Conservation (phyloP, 2,113 vertebrate genomes). For the Empidonax alnorum region DNA sequence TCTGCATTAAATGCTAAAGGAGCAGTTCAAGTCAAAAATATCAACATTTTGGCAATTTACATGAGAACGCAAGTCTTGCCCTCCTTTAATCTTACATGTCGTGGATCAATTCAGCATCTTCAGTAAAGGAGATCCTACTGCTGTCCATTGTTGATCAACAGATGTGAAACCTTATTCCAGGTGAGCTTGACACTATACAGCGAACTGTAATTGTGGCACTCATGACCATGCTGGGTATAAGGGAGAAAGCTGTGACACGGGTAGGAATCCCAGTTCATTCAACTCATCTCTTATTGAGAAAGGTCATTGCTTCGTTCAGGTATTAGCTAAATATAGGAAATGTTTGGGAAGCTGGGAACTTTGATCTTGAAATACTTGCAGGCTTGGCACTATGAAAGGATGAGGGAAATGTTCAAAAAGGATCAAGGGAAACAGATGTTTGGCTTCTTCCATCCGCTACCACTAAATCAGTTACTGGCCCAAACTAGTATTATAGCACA, state of each 20-base stretch:
- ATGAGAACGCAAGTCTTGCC: neutral
- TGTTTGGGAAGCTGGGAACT: slow-evolving; percentile 7
- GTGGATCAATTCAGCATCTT: neutral
- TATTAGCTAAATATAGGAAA: slow-evolving; percentile 57
- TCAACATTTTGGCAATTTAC: neutral
- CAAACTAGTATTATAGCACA: slow-evolving; percentile 38
- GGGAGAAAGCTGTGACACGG: neutral
- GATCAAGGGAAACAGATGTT: slow-evolving; percentile 66
- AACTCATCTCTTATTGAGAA: neutral
- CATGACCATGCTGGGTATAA: neutral
- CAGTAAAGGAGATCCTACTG: neutral
- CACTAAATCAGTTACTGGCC: slow-evolving; percentile 54
- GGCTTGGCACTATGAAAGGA: neutral
- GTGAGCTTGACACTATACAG: neutral
- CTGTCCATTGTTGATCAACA: neutral
- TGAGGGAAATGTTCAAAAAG: slow-evolving; percentile 34
- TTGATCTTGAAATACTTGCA: slow-evolving; percentile 52
- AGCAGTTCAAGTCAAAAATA: neutral
- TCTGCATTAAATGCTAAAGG: neutral
- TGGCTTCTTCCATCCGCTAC: slow-evolving; percentile 20
- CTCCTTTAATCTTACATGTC: neutral
- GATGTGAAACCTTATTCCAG: neutral
- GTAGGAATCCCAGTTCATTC: neutral
- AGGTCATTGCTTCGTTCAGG: slow-evolving; percentile 27
- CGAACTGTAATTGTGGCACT: accelerated